Base-by-base conservation (phyloP, 2,113 vertebrate genomes). In the Lamprologus tigripictilis region DNA sequence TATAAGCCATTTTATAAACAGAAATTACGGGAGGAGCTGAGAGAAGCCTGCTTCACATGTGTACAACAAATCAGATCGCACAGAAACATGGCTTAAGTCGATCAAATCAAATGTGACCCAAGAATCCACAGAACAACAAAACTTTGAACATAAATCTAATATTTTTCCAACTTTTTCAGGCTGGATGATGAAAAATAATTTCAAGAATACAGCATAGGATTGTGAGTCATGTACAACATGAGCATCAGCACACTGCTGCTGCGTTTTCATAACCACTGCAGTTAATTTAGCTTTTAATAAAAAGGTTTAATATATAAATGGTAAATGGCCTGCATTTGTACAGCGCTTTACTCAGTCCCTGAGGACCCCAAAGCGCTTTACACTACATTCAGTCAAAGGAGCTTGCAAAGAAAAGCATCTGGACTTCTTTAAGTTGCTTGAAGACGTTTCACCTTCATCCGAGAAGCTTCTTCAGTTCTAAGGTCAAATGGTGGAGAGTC, bases 181-280 rank as follows among this genome's bases (percentile, higher is more conserved):
- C n/a, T 71, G 37, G 4, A 40, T 21, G 35, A 23, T 14, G 63
- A 37, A 21, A 33, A 63, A n/a, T 7, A 2, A 0, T 51, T 3
- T n/a, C 0, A 51, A 51, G 17, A 51, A 51, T 51, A 19, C 31
- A 37, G 11, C 0, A 3, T 1, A 37, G 10, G 63, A 13, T 21
- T 21, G 35, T 4, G 37, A 45, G 37, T 42, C n/a, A 71, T 26
- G 11, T 23, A 21, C n/a, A 42, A 3, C 66, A 42, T 16, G 66
- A 42, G 13, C n/a, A 23, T 23, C 66, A 14, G 37, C 66, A 7
- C 37, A 9, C 37, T 26, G 66, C 66, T 71, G 37, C 37, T 9
- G n/a, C 0, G 2, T 71, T 42, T 71, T 14, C 21, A 45, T 42
- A 26, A 45, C 21, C 16, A 26, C 37, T 45, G 21, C 40, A 10